Conservation (phyloP, 2,113 vertebrate species). For the Leptocoma aspasia region DNA sequence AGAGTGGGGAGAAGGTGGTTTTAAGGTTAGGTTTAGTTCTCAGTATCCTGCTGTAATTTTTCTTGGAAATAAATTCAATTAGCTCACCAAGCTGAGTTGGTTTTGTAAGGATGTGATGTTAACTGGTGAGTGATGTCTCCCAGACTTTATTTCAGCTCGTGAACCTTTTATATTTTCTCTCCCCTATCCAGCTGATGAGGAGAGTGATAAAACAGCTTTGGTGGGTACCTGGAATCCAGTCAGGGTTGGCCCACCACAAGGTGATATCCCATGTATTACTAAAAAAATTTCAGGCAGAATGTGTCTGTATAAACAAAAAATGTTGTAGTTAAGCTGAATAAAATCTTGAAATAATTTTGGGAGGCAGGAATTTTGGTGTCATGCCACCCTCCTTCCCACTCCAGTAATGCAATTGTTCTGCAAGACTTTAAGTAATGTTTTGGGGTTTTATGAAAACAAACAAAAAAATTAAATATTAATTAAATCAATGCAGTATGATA, state of each 20-base stretch:
- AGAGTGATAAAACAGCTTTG: not conserved
- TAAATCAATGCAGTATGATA: not conserved
- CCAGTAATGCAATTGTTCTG: not conserved
- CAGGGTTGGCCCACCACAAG: not conserved
- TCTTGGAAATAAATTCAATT: not conserved
- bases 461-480: not conserved
- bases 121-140: not conserved
- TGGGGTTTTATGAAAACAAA: not conserved
- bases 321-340: not conserved
- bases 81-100: fast-evolving
- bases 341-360: not conserved
- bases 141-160: not conserved
- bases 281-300: not conserved
- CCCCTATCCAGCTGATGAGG: not conserved
- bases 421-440: not conserved
- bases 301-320: not conserved
- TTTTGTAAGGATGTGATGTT: not conserved
- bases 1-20: not conserved
- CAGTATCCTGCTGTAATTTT: not conserved
- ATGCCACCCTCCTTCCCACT: not conserved
- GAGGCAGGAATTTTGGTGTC: not conserved
- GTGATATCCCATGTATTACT: fast-evolving
- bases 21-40: not conserved
- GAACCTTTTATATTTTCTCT: not conserved
- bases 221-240: not conserved